These are phyloP conservation scores for Lysandra coridon DNA, from an alignment of 2,888 invertebrate species.

Conservation along the genomic window DNA sequence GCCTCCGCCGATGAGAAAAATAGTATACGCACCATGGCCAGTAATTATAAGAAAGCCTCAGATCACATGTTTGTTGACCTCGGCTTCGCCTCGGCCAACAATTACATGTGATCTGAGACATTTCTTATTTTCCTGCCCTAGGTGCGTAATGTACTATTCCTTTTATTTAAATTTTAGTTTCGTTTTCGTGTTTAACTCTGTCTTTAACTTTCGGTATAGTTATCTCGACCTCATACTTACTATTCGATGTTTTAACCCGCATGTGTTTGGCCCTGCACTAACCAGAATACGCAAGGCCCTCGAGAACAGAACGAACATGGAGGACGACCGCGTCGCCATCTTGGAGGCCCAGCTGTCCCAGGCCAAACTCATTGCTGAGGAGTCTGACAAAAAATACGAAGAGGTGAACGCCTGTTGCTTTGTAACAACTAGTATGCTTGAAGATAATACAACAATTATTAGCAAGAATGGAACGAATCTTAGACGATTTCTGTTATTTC, in stretches of 20 bases:
- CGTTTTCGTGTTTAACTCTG: constrained; percentile 6
- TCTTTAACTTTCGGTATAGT: neutral
- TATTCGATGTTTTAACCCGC: constrained; percentile 75
- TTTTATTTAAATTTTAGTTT: neutral
- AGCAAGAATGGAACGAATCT: neutral
- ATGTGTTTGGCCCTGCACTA: constrained; percentile 80
- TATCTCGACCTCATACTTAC: constrained; percentile 30
- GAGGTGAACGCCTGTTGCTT: constrained; percentile 86
- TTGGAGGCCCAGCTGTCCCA: constrained; percentile 99
- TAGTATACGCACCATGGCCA: no score
- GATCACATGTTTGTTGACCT: no score
- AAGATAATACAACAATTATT: neutral
- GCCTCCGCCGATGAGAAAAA: no score
- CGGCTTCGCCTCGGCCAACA: no score
- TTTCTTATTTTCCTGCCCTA: no score
- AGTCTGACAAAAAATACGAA: constrained; percentile 99
- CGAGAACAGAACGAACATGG: constrained; percentile 99
- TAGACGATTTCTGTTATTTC: neutral
- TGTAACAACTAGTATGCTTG: constrained; percentile 26
- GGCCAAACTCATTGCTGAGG: constrained; percentile 99
- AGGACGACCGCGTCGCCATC: constrained; percentile 98
- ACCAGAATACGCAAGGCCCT: constrained; percentile 97
- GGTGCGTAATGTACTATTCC: no score
- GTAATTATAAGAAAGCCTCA: no score
- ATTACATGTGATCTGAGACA: no score